These are phyloP conservation scores for Stichopus chloronotus DNA, from an alignment of 35 echinoderm and acorn worm species.

Conservation along the genomic window DNA sequence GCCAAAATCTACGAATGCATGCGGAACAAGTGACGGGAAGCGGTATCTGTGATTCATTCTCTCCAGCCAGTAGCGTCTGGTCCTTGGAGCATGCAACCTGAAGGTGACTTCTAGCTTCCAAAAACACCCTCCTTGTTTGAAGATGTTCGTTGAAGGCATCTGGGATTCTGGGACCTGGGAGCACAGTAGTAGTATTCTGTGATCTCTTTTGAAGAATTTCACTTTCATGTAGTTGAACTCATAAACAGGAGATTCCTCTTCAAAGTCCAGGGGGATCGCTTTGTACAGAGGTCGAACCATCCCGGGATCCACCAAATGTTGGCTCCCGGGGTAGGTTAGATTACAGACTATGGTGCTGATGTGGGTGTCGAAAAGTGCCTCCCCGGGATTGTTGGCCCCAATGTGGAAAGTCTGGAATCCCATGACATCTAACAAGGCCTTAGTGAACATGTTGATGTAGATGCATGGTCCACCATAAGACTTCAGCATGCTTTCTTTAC, in stretches of 20 bases:
- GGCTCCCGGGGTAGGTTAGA: conserved; percentile 24
- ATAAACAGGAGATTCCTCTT: conserved; percentile 39
- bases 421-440: conserved; percentile 14
- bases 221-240: conserved; percentile 19
- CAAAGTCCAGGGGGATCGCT: conserved; percentile 39
- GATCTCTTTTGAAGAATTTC: conserved; percentile 6
- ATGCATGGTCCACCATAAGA: neutral
- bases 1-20: neutral
- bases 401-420: conserved; percentile 33
- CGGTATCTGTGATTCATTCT: neutral
- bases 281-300: neutral
- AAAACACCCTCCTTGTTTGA: neutral
- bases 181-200: conserved; percentile 17
- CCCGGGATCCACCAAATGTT: conserved; percentile 34
- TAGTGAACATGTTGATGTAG: conserved; percentile 21
- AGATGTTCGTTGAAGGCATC: neutral
- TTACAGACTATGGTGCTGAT: conserved; percentile 9
- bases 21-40: neutral
- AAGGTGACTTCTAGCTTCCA: neutral
- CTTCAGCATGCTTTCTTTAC: conserved; percentile 4
- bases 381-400: conserved; percentile 8
- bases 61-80: neutral
- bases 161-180: neutral
- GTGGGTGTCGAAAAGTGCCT: conserved; percentile 1
- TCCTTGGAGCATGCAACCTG: neutral